Evolutionary conservation across 2,797 vertebrate species (phyloP), one percentile per base, ranked within the genome.

Genomic region (Enoplosus armatus): DNA sequence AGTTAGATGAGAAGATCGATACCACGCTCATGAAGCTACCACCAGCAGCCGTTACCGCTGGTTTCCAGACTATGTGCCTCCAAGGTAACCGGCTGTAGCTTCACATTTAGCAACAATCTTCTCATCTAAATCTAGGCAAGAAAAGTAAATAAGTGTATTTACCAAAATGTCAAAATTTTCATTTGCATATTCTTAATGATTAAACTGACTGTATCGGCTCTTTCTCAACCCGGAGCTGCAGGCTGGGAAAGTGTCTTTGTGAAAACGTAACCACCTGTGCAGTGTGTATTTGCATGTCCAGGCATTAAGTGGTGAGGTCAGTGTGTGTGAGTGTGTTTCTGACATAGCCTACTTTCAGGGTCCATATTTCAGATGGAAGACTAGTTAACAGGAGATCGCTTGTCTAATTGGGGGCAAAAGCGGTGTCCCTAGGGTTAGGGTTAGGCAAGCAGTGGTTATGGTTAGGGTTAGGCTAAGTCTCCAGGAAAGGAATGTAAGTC

Each of bases 261-360:
- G 26, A 53, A 43, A 54, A 45, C 20, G 0, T n/a, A 60, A 80
- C 9, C 31, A 6, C 18, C 4, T 26, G 41, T n/a, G 6, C n/a
- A 47, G n/a, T 33, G 4, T 64, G 16, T 39, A 26, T 76, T 58
- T 74, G 48, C 50, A 62, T 71, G 33, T 33, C 22, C 47, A 72
- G 35, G 18, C 7, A 56, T 61, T 77, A 27, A 22, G 20, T 33
- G 14, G 11, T 26, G 31, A 80, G 33, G 43, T 63, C 64, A 58
- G 0, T 60, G 39, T 48, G 6, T 26, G 20, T 77, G 3, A 67
- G 18, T 50, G 26, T 64, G 33, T n/a, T n/a, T n/a, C n/a, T n/a
- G n/a, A n/a, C n/a, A n/a, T n/a, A n/a, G n/a, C n/a, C n/a, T n/a
- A n/a, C n/a, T n/a, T n/a, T n/a, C n/a, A n/a, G n/a, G n/a, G n/a